phyloP scores from a whole-genome alignment of 2,888 invertebrate genomes.

The Cantharis nigra region DNA sequence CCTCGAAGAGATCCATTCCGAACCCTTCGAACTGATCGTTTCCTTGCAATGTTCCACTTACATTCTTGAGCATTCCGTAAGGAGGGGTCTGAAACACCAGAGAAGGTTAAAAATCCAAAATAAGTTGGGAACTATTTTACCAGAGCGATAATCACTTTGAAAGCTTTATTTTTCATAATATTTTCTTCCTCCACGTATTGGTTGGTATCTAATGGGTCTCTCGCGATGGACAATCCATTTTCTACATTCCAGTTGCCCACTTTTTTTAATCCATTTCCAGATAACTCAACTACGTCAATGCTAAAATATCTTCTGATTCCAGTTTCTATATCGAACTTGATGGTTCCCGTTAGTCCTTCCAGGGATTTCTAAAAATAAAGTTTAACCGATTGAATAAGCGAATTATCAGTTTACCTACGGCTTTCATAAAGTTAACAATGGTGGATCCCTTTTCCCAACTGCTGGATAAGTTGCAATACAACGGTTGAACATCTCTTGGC shows the following conservation, averaged over 20 bases:
- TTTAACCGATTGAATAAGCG: neutral
- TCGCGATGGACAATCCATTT: slow-evolving; percentile 52
- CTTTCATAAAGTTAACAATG: slow-evolving; percentile 81
- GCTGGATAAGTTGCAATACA: slow-evolving; percentile 64
- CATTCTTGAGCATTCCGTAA: slow-evolving; percentile 66
- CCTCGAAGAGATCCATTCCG: slow-evolving; percentile 66
- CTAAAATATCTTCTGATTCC: slow-evolving; percentile 53
- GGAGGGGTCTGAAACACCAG: slow-evolving; percentile 61
- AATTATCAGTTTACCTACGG: slow-evolving; percentile 60
- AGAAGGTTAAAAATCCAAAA: neutral
- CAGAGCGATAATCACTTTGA: slow-evolving; percentile 72
- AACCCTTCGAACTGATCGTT: slow-evolving; percentile 67
- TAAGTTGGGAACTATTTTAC: slow-evolving; percentile 54
- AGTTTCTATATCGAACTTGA: slow-evolving; percentile 52
- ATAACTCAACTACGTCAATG: slow-evolving; percentile 53
- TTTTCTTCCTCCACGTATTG: slow-evolving; percentile 56
- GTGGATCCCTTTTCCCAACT: slow-evolving; percentile 83
- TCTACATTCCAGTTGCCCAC: slow-evolving; percentile 53
- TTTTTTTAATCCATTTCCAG: slow-evolving; percentile 50
- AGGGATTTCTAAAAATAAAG: slow-evolving; percentile 47
- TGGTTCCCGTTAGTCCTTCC: slow-evolving; percentile 51
- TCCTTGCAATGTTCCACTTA: slow-evolving; percentile 55
- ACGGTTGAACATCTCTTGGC: slow-evolving; percentile 36
- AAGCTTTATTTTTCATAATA: slow-evolving; percentile 72
- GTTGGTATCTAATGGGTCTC: slow-evolving; percentile 40